Conservation (phyloP, 2,888 invertebrate genomes). For the Tetranychus piercei region DNA sequence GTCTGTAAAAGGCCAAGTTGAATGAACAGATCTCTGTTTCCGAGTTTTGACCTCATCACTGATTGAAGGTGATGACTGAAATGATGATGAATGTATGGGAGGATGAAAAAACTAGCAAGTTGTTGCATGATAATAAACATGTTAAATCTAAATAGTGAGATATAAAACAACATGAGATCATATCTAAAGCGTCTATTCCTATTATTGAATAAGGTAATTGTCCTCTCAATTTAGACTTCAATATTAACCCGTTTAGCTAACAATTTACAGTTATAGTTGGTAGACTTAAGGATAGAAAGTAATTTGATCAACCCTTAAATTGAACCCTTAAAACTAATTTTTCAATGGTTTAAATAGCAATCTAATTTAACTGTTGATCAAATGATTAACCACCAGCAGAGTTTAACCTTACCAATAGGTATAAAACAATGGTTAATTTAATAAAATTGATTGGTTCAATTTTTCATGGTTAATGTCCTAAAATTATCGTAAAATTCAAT, state of each 20-base stretch:
- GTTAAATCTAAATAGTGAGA: neutral
- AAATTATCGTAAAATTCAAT: neutral
- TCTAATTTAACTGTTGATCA: no score
- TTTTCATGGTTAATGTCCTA: neutral
- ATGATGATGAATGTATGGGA: neutral
- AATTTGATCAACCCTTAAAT: no score
- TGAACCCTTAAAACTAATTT: no score
- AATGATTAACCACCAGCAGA: no score
- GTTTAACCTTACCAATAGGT: no score
- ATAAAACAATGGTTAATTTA: no score
- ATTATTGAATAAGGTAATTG: no score
- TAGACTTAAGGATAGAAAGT: no score
- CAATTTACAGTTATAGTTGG: no score
- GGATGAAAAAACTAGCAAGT: neutral
- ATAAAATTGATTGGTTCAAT: neutral
- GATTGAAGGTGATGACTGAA: neutral
- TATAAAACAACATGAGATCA: neutral
- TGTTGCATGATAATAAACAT: neutral
- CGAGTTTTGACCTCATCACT: neutral
- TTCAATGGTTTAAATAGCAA: no score
- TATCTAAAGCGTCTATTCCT: neutral
- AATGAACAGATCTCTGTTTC: neutral
- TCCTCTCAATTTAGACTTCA: no score
- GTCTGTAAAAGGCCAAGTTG: neutral
- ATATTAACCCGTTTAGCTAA: no score